Evolutionary conservation across 64 coral and sea anemone genomes (phyloP), one percentile per base, ranked within the genome.

Genomic region (Acropora tenuis): DNA sequence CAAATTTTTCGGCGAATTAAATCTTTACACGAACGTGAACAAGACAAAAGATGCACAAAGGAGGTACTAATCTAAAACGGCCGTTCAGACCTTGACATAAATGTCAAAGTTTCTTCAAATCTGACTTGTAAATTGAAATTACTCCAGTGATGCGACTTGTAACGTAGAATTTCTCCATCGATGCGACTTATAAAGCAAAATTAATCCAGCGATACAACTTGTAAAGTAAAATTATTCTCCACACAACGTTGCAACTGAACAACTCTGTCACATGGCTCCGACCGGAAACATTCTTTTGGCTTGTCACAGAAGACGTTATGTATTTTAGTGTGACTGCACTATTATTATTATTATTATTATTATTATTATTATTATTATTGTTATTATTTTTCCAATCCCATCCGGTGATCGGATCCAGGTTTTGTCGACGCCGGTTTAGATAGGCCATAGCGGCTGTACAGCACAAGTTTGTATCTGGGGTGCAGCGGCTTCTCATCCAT

Each of bases 171-270:
- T 48, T 17, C 45, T 80, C 78, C 78, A 80, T 46, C 47, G 78
- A 48, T 80, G n/a, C 42, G 0, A 80, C 78, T 79, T 79, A 44
- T 79, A 43, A 43, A 79, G 20, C 48, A 45, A 79, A 47, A 79
- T 45, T 43, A 49, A 30, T 79, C 47, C 77, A 79, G 77, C 77
- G 43, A 79, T 79, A 45, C 43, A 44, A 79, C 77, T 79, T 79
- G 77, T 79, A 79, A 79, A 79, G 43, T 79, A 79, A 79, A 43
- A 79, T 79, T 79, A 49, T 44, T 79, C 77, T 13, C 66, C n/a
- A 69, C n/a, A 20, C 66, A 69, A 18, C 66, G 13, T 69, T 69
- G 66, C 66, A n/a, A n/a, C n/a, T n/a, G n/a, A 9, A 69, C 6
- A 69, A 16, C 66, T 3, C 3, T 69, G 6, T 16, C 12, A 69